Conservation (phyloP, 2,113 vertebrate genomes). For the Catharus bicknelli region DNA sequence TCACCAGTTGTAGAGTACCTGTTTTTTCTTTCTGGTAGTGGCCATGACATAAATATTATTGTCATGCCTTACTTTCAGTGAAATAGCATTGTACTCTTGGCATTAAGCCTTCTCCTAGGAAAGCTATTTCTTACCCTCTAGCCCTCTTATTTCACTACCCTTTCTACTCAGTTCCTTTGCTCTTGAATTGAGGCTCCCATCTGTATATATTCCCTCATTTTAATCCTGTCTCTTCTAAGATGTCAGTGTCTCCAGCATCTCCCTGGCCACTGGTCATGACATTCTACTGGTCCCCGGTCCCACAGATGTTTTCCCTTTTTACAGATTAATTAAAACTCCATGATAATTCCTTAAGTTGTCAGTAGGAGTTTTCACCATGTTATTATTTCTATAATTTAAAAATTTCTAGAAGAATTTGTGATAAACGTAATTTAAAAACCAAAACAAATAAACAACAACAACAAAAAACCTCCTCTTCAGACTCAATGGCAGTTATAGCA, state of each 20-base stretch:
- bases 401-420: not conserved
- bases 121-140: not conserved
- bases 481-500: constrained; percentile 2
- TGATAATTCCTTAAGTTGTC: not conserved
- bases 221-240: not conserved
- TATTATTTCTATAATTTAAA: not conserved
- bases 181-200: not conserved
- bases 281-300: not conserved
- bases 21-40: not conserved
- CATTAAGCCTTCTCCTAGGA: not conserved
- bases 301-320: not conserved
- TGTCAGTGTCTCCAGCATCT: not conserved
- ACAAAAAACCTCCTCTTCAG: not conserved
- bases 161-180: not conserved
- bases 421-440: not conserved
- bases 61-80: not conserved
- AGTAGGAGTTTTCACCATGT: not conserved
- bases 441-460: not conserved
- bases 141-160: not conserved
- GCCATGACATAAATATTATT: not conserved
- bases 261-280: not conserved
- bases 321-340: not conserved
- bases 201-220: not conserved
- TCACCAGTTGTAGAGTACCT: not conserved
- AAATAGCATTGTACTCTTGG: not conserved